phyloP scores from a whole-genome alignment of 2,113 vertebrate genomes.

The Alethe diademata region DNA sequence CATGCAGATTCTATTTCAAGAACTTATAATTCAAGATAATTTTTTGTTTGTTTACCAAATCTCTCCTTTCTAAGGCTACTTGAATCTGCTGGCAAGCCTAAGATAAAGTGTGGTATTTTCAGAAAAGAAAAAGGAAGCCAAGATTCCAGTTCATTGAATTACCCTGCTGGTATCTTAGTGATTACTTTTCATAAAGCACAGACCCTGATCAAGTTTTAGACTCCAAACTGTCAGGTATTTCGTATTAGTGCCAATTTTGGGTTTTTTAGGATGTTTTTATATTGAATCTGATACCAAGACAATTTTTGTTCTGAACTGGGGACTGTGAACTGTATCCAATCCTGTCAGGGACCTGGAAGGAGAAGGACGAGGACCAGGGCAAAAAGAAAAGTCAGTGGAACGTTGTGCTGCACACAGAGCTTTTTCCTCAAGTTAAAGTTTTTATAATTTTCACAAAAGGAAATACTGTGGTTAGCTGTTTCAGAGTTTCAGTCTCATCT shows the following conservation, averaged over 20 bases:
- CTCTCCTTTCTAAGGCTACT: not conserved
- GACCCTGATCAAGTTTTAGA: not conserved
- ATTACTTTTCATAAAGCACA: not conserved
- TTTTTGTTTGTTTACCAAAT: slow-evolving; percentile 31
- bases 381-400: not conserved
- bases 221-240: not conserved
- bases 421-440: not conserved
- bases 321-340: not conserved
- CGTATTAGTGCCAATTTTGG: not conserved
- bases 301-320: not conserved
- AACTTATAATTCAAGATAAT: slow-evolving; percentile 22
- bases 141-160: not conserved
- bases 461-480: not conserved
- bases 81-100: not conserved
- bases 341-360: not conserved
- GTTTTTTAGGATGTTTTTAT: not conserved
- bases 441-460: not conserved
- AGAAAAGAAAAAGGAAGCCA: not conserved
- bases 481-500: not conserved
- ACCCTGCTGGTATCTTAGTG: not conserved
- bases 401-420: not conserved
- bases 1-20: slow-evolving; percentile 25
- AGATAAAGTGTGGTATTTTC: not conserved
- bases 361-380: not conserved
- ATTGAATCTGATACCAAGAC: not conserved